Percentiles rank a stretch among this genome's conserved stretches.
Conservation (phyloP, 2,797 vertebrate species). For the Parambassis ranga region DNA sequence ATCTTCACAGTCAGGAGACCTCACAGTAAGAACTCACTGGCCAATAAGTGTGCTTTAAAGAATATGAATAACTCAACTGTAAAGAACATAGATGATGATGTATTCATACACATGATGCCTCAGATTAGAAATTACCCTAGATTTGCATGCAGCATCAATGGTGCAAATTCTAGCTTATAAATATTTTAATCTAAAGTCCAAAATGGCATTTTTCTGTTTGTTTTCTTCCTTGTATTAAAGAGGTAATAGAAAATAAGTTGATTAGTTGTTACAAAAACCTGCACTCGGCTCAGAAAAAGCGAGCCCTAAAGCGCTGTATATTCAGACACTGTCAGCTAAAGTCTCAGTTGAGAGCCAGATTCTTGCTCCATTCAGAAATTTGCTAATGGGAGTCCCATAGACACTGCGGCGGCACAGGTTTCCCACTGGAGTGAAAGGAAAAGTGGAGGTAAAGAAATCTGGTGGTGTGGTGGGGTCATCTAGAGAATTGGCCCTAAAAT, state of each 20-base stretch:
- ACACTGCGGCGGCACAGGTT: slow-evolving; percentile 91
- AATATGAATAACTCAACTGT: slow-evolving; percentile 21
- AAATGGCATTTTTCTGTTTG: slow-evolving; percentile 16
- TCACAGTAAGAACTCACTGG: slow-evolving; percentile 38
- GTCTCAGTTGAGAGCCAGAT: slow-evolving; percentile 98
- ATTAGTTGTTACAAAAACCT: slow-evolving; percentile 29
- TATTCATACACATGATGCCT: neutral
- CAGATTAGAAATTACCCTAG: slow-evolving; percentile 26
- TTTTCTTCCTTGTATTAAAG: slow-evolving; percentile 42
- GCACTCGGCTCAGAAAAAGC: slow-evolving; percentile 2
- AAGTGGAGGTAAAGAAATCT: slow-evolving; percentile 93
- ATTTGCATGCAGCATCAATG: slow-evolving; percentile 52
- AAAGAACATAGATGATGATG: neutral
- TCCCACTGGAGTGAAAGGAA: slow-evolving; percentile 92
- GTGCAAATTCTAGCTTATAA: slow-evolving; percentile 58
- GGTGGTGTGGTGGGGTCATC: slow-evolving; percentile 68
- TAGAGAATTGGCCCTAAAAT: slow-evolving; percentile 81
- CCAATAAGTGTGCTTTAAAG: slow-evolving; percentile 7
- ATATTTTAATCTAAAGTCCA: slow-evolving; percentile 28
- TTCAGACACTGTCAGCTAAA: slow-evolving; percentile 84
- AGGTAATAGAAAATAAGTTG: slow-evolving; percentile 40
- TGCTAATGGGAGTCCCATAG: slow-evolving; percentile 92
- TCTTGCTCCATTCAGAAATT: slow-evolving; percentile 95
- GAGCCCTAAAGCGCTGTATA: neutral
- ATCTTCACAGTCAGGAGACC: slow-evolving; percentile 34